These are phyloP conservation scores for Drosophila algonquin DNA, from an alignment of 2,888 invertebrate species.

Conservation along the genomic window DNA sequence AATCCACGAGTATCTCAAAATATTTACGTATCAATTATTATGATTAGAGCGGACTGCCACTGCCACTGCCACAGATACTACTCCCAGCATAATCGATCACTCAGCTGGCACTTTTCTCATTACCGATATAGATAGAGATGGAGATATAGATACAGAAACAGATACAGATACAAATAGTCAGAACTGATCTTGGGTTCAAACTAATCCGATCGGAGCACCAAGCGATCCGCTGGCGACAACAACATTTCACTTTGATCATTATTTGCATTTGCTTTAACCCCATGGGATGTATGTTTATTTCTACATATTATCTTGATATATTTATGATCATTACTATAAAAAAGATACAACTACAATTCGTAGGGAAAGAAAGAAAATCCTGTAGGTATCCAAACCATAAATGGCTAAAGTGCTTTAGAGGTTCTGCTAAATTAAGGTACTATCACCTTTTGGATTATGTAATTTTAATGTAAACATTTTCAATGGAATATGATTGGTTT, in stretches of 20 bases:
- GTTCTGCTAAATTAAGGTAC: no score
- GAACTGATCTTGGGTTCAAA: neutral
- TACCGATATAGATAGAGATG: constrained; percentile 1
- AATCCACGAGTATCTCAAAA: constrained; percentile 58
- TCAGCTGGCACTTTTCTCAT: constrained; percentile 52
- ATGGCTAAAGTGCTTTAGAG: no score
- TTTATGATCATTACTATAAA: no score
- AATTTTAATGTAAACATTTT: neutral
- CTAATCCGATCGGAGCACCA: constrained; percentile 17
- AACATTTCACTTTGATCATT: constrained; percentile 22
- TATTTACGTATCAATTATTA: constrained; percentile 78
- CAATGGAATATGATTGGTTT: neutral
- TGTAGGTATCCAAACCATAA: no score
- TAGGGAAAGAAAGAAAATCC: no score
- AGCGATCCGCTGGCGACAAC: constrained; percentile 35
- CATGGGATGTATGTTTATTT: neutral
- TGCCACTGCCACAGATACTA: constrained; percentile 48
- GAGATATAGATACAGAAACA: neutral
- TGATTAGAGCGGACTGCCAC: constrained; percentile 48
- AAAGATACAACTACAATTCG: no score
- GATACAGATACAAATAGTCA: neutral
- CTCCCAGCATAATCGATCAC: constrained; percentile 77
- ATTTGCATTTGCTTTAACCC: constrained; percentile 42
- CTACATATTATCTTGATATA: no score
- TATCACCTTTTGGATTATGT: no score